Conservation (phyloP, 2,113 vertebrate genomes). For the rat (Rattus norvegicus) region GRCr8 NC_086024.1:27882001-27882500, state of each 20-base stretch:
- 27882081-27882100: too few relatives aligned
- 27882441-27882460: slow-evolving; percentile 48
- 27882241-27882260: background rate
- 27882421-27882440: slow-evolving; percentile 13
- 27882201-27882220: fast-evolving
- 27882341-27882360: slow-evolving; percentile 6
- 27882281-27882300: slow-evolving; percentile 45
- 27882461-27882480: slow-evolving; percentile 41
- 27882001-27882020: background rate
- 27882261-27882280: background rate
- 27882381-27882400: background rate
- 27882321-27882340: background rate
- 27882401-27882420: background rate
- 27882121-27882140: background rate
- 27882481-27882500: slow-evolving; percentile 75
- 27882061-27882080: background rate
- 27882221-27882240: background rate
- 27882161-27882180: background rate
- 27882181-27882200: background rate
- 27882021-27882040: background rate
- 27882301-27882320: background rate
- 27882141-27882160: fast-evolving
- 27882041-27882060: background rate
- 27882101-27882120: background rate
- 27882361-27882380: fast-evolving